Percentiles rank a stretch among this genome's conserved stretches.
Conservation (phyloP, 2,113 vertebrate genomes). For the Catharus minimus region DNA sequence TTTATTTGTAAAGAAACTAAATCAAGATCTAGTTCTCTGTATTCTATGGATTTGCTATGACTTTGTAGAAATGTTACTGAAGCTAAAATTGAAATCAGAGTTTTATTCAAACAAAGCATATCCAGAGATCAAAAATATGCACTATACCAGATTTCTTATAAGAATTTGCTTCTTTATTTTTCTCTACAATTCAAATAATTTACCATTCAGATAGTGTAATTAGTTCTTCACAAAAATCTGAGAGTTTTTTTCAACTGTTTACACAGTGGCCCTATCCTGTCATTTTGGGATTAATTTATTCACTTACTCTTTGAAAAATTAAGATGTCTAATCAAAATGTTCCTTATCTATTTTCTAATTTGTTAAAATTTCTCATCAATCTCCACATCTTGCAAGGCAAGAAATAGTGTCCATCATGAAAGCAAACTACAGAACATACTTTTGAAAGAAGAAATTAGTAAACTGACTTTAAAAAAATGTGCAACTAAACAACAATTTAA, state of each 20-base stretch:
- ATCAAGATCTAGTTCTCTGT: background rate
- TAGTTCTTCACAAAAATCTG: slow-evolving; percentile 1
- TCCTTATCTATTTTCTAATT: background rate
- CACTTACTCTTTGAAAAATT: background rate
- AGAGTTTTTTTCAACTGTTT: rapidly evolving
- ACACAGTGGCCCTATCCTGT: background rate
- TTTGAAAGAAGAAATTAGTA: slow-evolving; percentile 49
- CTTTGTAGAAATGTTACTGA: background rate
- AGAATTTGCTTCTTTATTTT: background rate
- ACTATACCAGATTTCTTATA: background rate
- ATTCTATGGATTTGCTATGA: background rate
- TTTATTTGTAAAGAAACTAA: background rate
- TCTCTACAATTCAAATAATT: background rate
- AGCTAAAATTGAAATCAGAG: background rate
- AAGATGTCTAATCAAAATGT: slow-evolving; percentile 1
- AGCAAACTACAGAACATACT: background rate
- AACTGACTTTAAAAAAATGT: slow-evolving; percentile 4
- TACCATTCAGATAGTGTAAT: background rate
- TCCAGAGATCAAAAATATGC: background rate
- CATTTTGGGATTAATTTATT: background rate
- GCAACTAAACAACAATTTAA: slow-evolving; percentile 44
- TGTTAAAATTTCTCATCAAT: background rate
- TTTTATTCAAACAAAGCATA: background rate
- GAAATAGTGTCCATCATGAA: slow-evolving; percentile 17
- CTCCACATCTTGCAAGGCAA: background rate